Base-by-base conservation (phyloP, 2,888 invertebrate species). In the Euphydryas editha region DNA sequence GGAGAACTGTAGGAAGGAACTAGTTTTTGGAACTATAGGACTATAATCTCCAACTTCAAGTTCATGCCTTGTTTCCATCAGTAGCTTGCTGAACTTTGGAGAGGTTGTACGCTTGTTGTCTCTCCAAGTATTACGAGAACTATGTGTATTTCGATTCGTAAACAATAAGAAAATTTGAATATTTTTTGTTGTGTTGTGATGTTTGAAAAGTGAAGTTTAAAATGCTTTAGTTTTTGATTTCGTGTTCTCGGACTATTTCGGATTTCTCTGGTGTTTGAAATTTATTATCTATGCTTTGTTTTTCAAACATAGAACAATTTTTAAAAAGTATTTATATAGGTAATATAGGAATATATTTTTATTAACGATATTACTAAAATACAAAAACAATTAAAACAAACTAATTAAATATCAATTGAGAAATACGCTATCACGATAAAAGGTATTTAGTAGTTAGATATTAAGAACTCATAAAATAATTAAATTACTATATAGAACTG, bases 51-150 rank as follows among this genome's bases (percentile, higher is more conserved):
- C 61, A 67, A 69, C 67, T 69, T 69, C 63, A 56, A 69, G 67
- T 69, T 69, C 63, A 56, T 47, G 54, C 67, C 61, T 64, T 67
- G 67, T 46, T 61, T 30, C 46, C 57, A 70, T 75, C 87, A 88
- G 88, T 88, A 80, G 76, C 75, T 69, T 67, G 72, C 70, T 55
- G 71, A 56, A 65, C 73, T 59, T 72, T 73, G 75, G n/a, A 73
- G 62, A 42, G 75, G 65, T 57, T 78, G 81, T 82, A 85, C 87
- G 87, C 44, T 18, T 21, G 30, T 18, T 15, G 15, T 36, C 6
- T 21, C 24, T 18, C 20, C 7, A 56, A 65, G 37, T 56, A 55
- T 1, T 24, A 20, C 46, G 39, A 36, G 24, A 36, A 2, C 42
- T 39, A 37, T 24, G 11, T 56, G n/a, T 36, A n/a, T 42, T 58